These are phyloP conservation scores for Rhombomys opimus DNA, from an alignment of 2,113 vertebrate species.

Conservation along the genomic window DNA sequence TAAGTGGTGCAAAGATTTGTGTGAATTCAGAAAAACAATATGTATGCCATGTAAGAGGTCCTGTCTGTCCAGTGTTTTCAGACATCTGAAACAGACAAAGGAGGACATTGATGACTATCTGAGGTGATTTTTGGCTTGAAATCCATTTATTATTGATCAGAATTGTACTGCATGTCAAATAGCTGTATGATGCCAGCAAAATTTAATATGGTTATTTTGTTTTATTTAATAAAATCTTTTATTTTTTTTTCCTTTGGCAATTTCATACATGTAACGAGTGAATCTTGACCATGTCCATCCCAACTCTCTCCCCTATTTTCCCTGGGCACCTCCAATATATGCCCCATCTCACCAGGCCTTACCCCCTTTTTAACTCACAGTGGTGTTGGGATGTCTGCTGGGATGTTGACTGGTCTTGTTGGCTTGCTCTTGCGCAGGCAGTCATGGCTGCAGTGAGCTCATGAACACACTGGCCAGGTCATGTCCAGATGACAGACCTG, in stretches of 20 bases:
- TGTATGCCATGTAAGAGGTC: background rate
- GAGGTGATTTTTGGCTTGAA: background rate
- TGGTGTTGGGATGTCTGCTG: background rate
- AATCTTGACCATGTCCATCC: background rate
- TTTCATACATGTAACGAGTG: background rate
- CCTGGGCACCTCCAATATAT: background rate
- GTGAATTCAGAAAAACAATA: background rate
- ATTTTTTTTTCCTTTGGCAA: background rate
- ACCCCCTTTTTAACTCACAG: background rate
- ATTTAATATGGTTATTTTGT: background rate
- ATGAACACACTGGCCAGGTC: background rate
- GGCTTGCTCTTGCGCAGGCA: background rate
- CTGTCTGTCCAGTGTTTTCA: background rate
- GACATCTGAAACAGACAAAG: background rate
- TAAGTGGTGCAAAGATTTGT: background rate
- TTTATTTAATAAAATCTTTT: background rate
- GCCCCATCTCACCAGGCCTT: background rate
- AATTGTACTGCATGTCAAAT: background rate
- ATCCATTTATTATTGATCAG: background rate
- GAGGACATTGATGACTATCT: background rate
- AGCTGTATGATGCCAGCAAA: background rate
- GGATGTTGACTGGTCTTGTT: background rate
- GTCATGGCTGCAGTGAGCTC: background rate
- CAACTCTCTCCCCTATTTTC: too few species aligned
- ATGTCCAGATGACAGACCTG: background rate